These are phyloP conservation scores for Megaceryle alcyon DNA, from an alignment of 2,797 vertebrate species.

Conservation along the genomic window DNA sequence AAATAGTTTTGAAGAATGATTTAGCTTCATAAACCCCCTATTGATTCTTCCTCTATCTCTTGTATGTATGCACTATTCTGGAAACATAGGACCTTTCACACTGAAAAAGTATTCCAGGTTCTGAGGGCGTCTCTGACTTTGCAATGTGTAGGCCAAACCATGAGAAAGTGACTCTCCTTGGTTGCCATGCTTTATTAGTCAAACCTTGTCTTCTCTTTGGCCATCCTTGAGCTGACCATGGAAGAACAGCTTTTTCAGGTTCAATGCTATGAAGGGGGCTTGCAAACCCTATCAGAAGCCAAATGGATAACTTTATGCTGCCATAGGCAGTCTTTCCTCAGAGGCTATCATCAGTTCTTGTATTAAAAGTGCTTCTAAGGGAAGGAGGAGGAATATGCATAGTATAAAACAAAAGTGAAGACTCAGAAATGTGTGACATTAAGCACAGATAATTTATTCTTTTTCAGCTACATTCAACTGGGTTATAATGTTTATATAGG, in stretches of 20 bases:
- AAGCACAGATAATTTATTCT: not conserved
- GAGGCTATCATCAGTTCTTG: not conserved
- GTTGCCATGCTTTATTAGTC: not conserved
- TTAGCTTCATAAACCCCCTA: not conserved
- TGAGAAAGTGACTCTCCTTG: not conserved
- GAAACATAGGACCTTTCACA: not conserved
- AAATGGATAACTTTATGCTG: not conserved
- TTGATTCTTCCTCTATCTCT: not conserved
- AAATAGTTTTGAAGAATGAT: not conserved
- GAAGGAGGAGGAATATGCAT: not conserved
- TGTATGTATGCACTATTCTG: not conserved
- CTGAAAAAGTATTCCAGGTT: not conserved
- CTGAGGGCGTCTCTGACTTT: not conserved
- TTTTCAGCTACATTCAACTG: not conserved
- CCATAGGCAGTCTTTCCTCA: not conserved
- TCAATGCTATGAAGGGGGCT: not conserved
- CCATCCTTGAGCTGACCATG: not conserved
- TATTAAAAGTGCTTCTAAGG: not conserved
- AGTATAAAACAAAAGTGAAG: not conserved
- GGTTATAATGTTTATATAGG: not conserved
- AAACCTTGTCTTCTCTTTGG: not conserved
- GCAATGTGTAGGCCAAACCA: not conserved
- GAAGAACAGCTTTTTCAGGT: not conserved
- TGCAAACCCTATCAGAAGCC: not conserved
- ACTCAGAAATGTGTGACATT: not conserved